Base-by-base conservation (phyloP, 2,888 invertebrate species). In the Holacanthella duospinosa region DNA sequence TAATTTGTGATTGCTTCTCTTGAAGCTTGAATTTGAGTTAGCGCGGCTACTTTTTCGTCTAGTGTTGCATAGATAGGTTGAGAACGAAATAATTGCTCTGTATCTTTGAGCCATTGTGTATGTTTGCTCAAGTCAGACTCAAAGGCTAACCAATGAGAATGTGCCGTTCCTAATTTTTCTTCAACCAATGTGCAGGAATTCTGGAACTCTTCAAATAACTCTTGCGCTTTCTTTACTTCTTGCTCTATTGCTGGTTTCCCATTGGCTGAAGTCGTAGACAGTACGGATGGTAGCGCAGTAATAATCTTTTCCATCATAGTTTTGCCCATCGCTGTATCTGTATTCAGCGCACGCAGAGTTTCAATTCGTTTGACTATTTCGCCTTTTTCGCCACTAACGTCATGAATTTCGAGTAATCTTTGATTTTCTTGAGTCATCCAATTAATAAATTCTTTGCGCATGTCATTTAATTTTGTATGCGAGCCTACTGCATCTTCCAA, bases 101-200 rank as follows among this genome's bases (percentile, higher is more conserved):
- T 86, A 29, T 84, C 81, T 74, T 89, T 86, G 70, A 94, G 85
- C 94, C 94, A 94, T 72, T 86, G 86, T 16, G 87, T 87, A 36
- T 92, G 84, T 27, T 83, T 82, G 69, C 93, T 90, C 54, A 92
- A 81, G 29, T 85, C 85, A 55, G 83, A 82, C 75, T 95, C 94
- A 77, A 93, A 95, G 65, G 86, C 85, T 70, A 86, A 83, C 95
- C 95, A 95, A 75, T 88, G 88, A 59, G 84, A 82, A 1, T 91
- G 78, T 0, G 87, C 84, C 65, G 84, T 82, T 68, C 86, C 85
- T 64, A 92, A 84, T 74, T 88, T 89, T 28, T 83, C 83, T 21
- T 61, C 21, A 27, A 62, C 59, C n/a, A 29, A 29, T 55, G 68
- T 69, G 28, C 77, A 70, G 44, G 74, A 70, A 19, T 68, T 66